These are phyloP conservation scores for Matsumyia berberina DNA, from an alignment of 2,888 invertebrate genomes.

Conservation along the genomic window DNA sequence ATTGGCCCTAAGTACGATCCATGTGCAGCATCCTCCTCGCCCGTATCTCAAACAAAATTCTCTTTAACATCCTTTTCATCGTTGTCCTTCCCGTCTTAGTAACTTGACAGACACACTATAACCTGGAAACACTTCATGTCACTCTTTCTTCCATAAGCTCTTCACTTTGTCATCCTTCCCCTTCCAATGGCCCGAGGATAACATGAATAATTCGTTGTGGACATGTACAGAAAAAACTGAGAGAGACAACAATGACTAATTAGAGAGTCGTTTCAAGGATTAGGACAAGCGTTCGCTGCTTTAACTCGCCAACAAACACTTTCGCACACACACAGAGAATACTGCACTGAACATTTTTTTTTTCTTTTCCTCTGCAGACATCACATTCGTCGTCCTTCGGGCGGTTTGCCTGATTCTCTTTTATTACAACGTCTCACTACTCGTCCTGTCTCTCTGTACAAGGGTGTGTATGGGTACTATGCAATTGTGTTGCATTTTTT, in stretches of 20 bases:
- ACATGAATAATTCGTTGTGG: slow-evolving; percentile 70
- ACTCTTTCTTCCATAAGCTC: background rate
- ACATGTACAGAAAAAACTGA: slow-evolving; percentile 65
- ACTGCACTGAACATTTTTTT: slow-evolving; percentile 21
- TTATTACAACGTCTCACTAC: slow-evolving; percentile 23
- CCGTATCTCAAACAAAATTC: too few species aligned
- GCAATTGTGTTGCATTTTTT: slow-evolving; percentile 58
- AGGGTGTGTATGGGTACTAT: slow-evolving; percentile 1
- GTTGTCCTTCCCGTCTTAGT: background rate
- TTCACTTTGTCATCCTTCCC: slow-evolving; percentile 2
- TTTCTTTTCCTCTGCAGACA: slow-evolving; percentile 50
- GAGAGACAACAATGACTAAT: slow-evolving; percentile 68
- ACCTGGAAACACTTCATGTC: slow-evolving; percentile 7
- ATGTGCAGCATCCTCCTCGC: too few species aligned
- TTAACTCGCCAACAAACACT: slow-evolving; percentile 15
- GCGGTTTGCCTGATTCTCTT: slow-evolving; percentile 31
- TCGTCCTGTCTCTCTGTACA: background rate
- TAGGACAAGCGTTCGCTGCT: slow-evolving; percentile 62
- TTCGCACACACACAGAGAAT: background rate
- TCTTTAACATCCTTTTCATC: too few species aligned
- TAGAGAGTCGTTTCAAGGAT: slow-evolving; percentile 74
- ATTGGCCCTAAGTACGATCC: too few species aligned
- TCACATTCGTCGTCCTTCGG: slow-evolving; percentile 54
- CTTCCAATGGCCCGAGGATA: slow-evolving; percentile 40
- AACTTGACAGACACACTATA: slow-evolving; percentile 12